phyloP scores from a whole-genome alignment of 2,113 vertebrate species.

The Python bivittatus region DNA sequence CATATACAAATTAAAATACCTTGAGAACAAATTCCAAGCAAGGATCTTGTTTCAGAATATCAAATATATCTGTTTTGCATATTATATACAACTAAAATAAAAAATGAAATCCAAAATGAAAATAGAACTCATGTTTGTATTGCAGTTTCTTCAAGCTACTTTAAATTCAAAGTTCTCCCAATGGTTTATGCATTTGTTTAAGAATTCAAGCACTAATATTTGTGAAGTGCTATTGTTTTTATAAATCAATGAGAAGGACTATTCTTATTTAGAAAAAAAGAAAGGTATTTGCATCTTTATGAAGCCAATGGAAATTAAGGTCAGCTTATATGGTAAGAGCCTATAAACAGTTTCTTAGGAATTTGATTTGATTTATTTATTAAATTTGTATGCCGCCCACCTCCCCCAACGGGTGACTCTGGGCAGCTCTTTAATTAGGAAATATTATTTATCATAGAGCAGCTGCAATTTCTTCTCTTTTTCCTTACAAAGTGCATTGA shows the following conservation, averaged over 20 bases:
- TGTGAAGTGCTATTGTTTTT: neutral
- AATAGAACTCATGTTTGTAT: neutral
- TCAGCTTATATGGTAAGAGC: neutral
- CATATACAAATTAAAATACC: neutral
- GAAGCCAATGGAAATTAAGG: neutral
- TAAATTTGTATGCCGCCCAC: no score
- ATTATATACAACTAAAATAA: neutral
- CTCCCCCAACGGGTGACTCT: no score
- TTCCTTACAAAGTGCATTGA: neutral
- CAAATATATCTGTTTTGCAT: neutral
- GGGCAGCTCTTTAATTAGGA: neutral
- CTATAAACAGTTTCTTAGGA: no score
- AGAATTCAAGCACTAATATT: neutral
- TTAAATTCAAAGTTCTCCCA: neutral
- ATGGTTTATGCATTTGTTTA: neutral
- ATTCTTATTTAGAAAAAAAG: neutral
- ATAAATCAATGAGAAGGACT: neutral
- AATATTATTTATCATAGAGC: neutral
- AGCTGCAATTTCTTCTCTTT: neutral
- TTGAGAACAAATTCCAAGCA: neutral
- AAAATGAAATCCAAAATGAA: conserved; percentile 4
- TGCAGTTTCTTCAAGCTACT: neutral
- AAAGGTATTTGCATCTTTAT: neutral
- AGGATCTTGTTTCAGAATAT: neutral
- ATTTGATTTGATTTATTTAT: no score